Evolutionary conservation across 2,888 invertebrate genomes (phyloP).

Genomic region (Lymantria dispar): DNA sequence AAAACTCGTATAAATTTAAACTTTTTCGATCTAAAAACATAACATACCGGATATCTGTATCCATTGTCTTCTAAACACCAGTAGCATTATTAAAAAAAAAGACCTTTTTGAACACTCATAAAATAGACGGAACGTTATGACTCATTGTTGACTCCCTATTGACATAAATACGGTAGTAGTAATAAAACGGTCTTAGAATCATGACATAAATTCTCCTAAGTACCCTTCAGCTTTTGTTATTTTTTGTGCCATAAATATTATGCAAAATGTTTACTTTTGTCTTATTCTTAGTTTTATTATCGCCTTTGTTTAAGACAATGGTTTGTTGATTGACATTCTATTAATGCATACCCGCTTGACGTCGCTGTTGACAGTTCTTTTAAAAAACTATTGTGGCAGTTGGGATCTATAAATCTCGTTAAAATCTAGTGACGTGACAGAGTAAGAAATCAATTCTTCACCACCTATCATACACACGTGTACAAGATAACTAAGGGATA

Average conservation of each 20-base stretch:
- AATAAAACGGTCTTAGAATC: slow-evolving; percentile 49
- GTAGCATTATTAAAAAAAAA: slow-evolving; percentile 33
- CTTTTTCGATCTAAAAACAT: background rate
- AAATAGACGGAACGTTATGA: slow-evolving; percentile 57
- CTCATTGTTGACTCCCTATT: slow-evolving; percentile 56
- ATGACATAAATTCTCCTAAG: slow-evolving; percentile 46
- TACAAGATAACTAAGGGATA: too few species aligned
- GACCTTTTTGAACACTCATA: slow-evolving; percentile 40
- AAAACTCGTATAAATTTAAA: background rate
- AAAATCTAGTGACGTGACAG: too few species aligned
- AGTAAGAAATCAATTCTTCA: too few species aligned
- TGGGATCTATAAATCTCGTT: too few species aligned
- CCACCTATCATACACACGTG: too few species aligned
- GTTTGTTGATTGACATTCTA: slow-evolving; percentile 25
- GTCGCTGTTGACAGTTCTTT: slow-evolving; percentile 11
- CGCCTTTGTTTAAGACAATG: slow-evolving; percentile 19
- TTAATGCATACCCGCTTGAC: slow-evolving; percentile 5
- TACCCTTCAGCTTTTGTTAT: slow-evolving; percentile 37
- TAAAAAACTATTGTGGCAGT: background rate
- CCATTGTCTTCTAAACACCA: slow-evolving; percentile 44
- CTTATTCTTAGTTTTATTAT: slow-evolving; percentile 34
- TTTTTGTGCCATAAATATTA: slow-evolving; percentile 43
- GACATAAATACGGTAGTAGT: slow-evolving; percentile 52
- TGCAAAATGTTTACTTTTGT: slow-evolving; percentile 40
- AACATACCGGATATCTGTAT: slow-evolving; percentile 16